Percentiles rank a stretch among this genome's conserved stretches.
phyloP scores from a whole-genome alignment of 1,140 invertebrate genomes.

The Marisa cornuarietis region DNA sequence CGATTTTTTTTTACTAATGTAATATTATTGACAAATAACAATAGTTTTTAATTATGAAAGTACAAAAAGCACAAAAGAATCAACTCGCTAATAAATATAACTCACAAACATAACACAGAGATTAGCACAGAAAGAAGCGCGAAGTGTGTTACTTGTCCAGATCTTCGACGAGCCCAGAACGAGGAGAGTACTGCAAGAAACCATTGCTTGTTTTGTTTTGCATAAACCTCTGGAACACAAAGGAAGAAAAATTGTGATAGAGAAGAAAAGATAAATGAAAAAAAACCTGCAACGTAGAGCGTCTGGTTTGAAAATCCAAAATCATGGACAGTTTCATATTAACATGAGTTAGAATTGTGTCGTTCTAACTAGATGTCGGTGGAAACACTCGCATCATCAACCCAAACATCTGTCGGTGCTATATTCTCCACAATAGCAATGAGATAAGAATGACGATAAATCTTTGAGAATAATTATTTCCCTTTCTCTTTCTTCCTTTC shows the following conservation, averaged over 20 bases:
- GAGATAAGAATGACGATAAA: background rate
- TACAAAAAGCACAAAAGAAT: background rate
- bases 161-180: background rate
- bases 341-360: background rate
- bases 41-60: background rate
- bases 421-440: background rate
- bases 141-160: conserved; percentile 1
- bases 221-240: conserved; percentile 13
- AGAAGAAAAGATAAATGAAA: background rate
- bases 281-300: no score
- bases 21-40: no score
- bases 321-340: background rate
- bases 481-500: background rate
- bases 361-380: background rate
- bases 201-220: background rate
- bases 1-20: no score
- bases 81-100: background rate
- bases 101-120: background rate
- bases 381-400: background rate
- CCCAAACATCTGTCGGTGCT: background rate
- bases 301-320: no score
- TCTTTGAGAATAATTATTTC: background rate
- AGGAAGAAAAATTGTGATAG: background rate
- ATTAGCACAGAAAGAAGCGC: background rate
- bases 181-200: background rate